Evolutionary conservation across 2,797 vertebrate species (phyloP).

Genomic region (Enteromius thamalakanensis): DNA sequence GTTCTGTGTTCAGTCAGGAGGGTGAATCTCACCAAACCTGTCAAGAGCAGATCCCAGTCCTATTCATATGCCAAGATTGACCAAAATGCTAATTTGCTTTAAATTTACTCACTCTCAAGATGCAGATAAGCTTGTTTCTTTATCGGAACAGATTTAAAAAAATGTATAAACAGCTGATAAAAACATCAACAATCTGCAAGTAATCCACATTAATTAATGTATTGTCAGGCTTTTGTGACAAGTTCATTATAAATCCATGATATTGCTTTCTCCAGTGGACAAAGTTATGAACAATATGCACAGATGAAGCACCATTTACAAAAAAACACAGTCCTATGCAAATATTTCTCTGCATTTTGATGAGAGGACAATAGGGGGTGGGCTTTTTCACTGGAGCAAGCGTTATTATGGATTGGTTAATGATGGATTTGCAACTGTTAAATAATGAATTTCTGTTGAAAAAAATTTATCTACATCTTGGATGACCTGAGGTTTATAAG

Average conservation of each 20-base stretch:
- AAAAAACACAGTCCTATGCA: neutral
- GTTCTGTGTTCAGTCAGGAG: conserved; percentile 31
- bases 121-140: neutral
- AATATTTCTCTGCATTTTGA: neutral
- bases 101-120: neutral
- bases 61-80: neutral
- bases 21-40: conserved; percentile 28
- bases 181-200: neutral
- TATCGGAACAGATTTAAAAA: neutral
- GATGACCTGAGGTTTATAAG: neutral
- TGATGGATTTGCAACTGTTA: neutral
- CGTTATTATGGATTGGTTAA: neutral
- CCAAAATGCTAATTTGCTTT: neutral
- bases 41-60: neutral
- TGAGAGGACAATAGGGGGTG: neutral
- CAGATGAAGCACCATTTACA: neutral
- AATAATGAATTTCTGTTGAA: neutral
- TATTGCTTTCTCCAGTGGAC: neutral
- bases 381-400: neutral
- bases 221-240: neutral
- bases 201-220: neutral
- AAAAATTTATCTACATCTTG: too few relatives aligned
- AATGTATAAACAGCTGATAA: neutral
- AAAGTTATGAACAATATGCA: neutral
- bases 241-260: neutral